Evolutionary conservation across 1,140 invertebrate genomes (phyloP), one percentile per base, ranked within the genome.

Genomic region (Papilio polyxenes): DNA sequence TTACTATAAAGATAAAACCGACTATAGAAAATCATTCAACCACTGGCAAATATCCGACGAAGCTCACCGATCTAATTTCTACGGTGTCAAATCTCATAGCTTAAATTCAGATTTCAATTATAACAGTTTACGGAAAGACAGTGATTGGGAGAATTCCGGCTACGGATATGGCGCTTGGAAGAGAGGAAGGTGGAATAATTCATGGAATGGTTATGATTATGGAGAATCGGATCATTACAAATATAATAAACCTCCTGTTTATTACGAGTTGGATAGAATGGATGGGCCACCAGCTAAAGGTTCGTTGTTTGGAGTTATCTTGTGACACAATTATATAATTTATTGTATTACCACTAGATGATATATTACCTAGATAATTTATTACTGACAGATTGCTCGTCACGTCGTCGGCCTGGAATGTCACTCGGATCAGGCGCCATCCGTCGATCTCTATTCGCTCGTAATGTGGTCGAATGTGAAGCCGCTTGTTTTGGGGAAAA

Each of bases 381-480:
- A 40, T 49, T 80, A 77, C n/a, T 65, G 56, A 13, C 87, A 97
- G 97, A 97, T 87, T 98, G 97, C 87, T 97, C 97, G 3, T 95
- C 97, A 1, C 95, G 97, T 88, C 95, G 96, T 2, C 95, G 96
- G 59, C 96, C 96, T 7, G 97, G 97, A 0, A 97, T 97, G 92
- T 96, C 96, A 23, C 89, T 98, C 40, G 95, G 96, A 48, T 95
- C 96, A 84, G 95, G 95, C 0, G 95, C 96, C 3, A 95, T 97
- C 1, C 95, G 96, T 75, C 95, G 96, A 75, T 96, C 96, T 1
- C 95, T 96, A 40, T 90, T 95, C 6, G 96, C 96, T 1, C 95
- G 96, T 2, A 96, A 96, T 44, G 95, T 97, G 13, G 96, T 97
- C 20, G 96, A 97, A 48, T 98, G 97, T 90, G 97, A 98, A 87